Evolutionary conservation across 1,140 invertebrate genomes (phyloP).

Genomic region (Sitobion miscanthi): DNA sequence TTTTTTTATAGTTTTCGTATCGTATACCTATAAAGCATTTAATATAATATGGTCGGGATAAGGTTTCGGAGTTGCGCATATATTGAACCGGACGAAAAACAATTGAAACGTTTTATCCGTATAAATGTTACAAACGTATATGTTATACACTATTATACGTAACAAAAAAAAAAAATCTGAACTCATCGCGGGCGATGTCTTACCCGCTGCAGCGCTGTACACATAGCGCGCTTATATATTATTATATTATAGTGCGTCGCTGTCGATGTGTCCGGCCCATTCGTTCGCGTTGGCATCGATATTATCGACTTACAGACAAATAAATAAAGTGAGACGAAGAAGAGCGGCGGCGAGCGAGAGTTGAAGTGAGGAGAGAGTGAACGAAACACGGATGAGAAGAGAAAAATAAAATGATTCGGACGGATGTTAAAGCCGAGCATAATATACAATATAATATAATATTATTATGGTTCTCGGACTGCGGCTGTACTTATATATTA

Average conservation of each 20-base stretch:
- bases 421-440: neutral
- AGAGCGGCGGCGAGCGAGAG: neutral
- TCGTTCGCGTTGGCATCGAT: neutral
- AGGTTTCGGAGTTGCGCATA: neutral
- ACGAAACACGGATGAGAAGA: neutral
- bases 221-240: too few species aligned
- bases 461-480: neutral
- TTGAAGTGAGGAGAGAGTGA: neutral
- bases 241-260: neutral
- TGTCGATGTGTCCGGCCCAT: neutral
- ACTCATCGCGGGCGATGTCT: neutral
- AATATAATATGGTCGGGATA: neutral
- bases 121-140: too few species aligned
- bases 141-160: neutral
- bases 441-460: neutral
- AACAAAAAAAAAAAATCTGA: neutral
- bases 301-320: neutral
- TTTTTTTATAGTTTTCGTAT: neutral
- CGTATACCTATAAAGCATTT: neutral
- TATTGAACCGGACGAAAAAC: neutral
- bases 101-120: neutral
- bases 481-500: too few species aligned
- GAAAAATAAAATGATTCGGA: neutral
- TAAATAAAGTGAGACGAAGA: neutral
- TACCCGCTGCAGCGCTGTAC: neutral